A percentile compares a stretch with the other conserved stretches of the same genome.
Evolutionary conservation across 1,140 invertebrate genomes (phyloP).

Genomic region (Ptiloglossa arizonensis): DNA sequence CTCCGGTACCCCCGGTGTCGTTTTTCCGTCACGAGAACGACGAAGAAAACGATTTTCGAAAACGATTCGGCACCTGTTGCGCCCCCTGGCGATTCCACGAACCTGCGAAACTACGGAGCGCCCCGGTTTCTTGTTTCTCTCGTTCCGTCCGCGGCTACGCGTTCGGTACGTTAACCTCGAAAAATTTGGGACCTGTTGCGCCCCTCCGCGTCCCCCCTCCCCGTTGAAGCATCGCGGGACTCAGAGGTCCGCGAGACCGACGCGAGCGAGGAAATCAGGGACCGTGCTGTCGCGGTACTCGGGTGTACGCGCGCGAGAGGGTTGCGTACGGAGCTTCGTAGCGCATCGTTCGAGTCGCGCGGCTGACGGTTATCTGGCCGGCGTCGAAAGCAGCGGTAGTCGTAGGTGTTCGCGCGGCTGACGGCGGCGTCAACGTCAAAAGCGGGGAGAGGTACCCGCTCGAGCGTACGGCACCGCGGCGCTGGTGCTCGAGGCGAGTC

Average conservation of each 20-base stretch:
- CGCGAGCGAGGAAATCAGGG: background rate
- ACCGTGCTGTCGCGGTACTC: background rate
- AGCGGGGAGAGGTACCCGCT: constrained; percentile 48
- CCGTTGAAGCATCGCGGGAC: no score
- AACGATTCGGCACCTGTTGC: no score
- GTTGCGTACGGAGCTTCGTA: background rate
- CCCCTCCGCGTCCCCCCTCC: background rate
- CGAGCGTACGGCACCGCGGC: constrained; percentile 66
- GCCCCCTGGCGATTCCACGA: no score
- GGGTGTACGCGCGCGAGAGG: background rate
- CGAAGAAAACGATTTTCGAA: no score
- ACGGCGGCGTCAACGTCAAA: constrained; percentile 49
- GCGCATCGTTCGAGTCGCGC: constrained; percentile 9
- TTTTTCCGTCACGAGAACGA: no score
- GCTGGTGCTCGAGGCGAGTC: constrained; percentile 33
- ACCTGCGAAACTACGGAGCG: no score
- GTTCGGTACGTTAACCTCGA: no score
- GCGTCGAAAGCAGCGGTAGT: background rate
- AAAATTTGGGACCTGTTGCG: constrained; percentile 70
- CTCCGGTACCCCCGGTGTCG: no score
- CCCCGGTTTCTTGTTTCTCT: no score
- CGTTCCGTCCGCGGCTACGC: no score
- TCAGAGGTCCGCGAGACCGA: background rate
- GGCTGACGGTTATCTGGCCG: background rate
- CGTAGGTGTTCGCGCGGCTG: constrained; percentile 16